Evolutionary conservation across 2,113 vertebrate species (phyloP), one percentile per base, ranked within the genome.

Genomic region (Channa argus): DNA sequence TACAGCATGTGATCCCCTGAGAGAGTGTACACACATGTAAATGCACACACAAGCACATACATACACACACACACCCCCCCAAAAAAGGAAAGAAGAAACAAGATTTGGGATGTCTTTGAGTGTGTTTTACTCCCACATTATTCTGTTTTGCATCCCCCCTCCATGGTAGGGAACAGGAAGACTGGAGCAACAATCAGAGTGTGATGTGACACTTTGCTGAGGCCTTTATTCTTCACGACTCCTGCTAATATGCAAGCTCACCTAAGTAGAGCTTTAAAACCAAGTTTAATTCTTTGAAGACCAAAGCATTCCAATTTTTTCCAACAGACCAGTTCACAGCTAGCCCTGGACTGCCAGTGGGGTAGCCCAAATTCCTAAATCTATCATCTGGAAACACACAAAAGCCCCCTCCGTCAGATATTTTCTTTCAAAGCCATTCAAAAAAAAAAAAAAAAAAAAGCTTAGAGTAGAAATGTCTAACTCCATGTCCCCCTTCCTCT

Each of bases 311-410:
- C 95, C 93, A 95, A 96, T 96, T 97, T 96, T 97, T 96, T 97
- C 96, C 96, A 97, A 96, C 95, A 98, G 96, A 97, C 96, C 96
- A 97, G 96, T 97, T 98, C 97, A 98, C 97, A 99, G 96, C 96
- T 93, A 97, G 97, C 96, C 94, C 94, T 94, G 95, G 94, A 95
- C 95, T 96, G 96, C 94, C 96, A 96, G 96, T 98, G 95, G 97
- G 96, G 96, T 94, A 95, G 95, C 96, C 96, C 95, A 96, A 96
- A 98, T 97, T 98, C 96, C 96, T 96, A 99, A 99, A 98, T 98
- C 96, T 97, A 97, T 98, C 97, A 99, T 99, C 97, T 98, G 97
- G 97, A 97, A 98, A 98, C 96, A 97, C 96, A 98, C 97, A 98
- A 98, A 97, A 97, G 96, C 96, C 93, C 95, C 94, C 90, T 93